phyloP scores from a whole-genome alignment of 2,888 invertebrate species.

The Pediacus dermestoides region DNA sequence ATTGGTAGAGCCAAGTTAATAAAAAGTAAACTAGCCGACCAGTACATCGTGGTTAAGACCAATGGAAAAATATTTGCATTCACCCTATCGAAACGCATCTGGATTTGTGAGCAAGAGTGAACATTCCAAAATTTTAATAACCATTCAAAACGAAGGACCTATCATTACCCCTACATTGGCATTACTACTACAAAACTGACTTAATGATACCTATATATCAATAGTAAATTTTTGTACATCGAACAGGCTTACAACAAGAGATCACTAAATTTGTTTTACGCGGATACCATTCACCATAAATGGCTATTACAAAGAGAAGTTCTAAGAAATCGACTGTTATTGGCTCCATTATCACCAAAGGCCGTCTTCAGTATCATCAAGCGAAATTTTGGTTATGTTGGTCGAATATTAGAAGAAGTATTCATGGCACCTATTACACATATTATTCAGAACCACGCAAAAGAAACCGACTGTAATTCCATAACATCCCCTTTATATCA shows the following conservation, averaged over 20 bases:
- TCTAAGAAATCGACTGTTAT: slow-evolving; percentile 26
- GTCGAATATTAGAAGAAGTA: slow-evolving; percentile 28
- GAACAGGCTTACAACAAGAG: slow-evolving; percentile 29
- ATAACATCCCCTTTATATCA: slow-evolving; percentile 22
- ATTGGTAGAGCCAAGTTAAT: slow-evolving; percentile 13
- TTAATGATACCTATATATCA: slow-evolving; percentile 20
- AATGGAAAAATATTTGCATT: slow-evolving; percentile 15
- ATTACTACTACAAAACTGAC: slow-evolving; percentile 8
- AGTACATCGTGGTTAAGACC: slow-evolving; percentile 16
- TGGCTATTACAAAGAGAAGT: slow-evolving; percentile 32
- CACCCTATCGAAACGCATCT: slow-evolving; percentile 9
- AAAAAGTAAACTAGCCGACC: slow-evolving; percentile 1
- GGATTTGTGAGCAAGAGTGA: slow-evolving; percentile 7
- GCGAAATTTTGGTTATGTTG: slow-evolving; percentile 30
- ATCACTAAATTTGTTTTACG: slow-evolving; percentile 22
- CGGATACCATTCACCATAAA: slow-evolving; percentile 25
- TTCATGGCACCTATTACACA: slow-evolving; percentile 27
- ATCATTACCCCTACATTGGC: too few relatives aligned
- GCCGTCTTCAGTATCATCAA: slow-evolving; percentile 28
- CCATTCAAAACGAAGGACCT: too few relatives aligned
- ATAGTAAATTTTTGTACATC: slow-evolving; percentile 31
- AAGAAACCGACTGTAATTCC: slow-evolving; percentile 19
- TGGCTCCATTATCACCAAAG: slow-evolving; percentile 26
- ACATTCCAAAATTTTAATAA: too few relatives aligned
- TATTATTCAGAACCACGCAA: slow-evolving; percentile 19